A percentile compares a stretch with the other conserved stretches of the same genome.
phyloP scores from a whole-genome alignment of 2,888 invertebrate genomes.

The Drosophila meridiana region DNA sequence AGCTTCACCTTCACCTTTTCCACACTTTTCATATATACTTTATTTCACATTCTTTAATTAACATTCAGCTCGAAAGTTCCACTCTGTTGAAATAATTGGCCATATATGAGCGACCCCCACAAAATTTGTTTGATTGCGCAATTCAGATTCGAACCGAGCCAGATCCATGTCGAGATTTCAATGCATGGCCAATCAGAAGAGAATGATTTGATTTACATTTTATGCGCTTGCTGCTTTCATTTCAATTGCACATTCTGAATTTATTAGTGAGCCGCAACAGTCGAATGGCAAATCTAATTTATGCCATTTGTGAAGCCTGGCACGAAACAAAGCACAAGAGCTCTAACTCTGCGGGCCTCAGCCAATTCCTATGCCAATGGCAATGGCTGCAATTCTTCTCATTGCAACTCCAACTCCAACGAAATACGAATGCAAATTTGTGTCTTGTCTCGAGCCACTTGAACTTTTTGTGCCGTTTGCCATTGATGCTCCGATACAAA shows the following conservation, averaged over 20 bases:
- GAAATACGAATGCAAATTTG: constrained; percentile 61
- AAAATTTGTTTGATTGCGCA: constrained; percentile 38
- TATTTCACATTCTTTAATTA: constrained; percentile 1
- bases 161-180: constrained; percentile 15
- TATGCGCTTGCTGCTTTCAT: constrained; percentile 57
- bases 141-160: constrained; percentile 22
- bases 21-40: neutral
- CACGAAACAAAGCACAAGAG: constrained; percentile 34
- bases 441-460: constrained; percentile 53
- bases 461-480: constrained; percentile 46
- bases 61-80: constrained; percentile 11
- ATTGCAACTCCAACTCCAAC: constrained; percentile 27
- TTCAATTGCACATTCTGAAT: constrained; percentile 71
- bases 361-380: constrained; percentile 46
- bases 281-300: constrained; percentile 70
- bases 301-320: constrained; percentile 52
- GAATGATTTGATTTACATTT: constrained; percentile 68
- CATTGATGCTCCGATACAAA: constrained; percentile 37
- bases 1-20: too few species aligned
- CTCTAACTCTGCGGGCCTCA: neutral
- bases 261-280: constrained; percentile 54
- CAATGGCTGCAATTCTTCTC: constrained; percentile 44
- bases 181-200: constrained; percentile 43
- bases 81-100: constrained; percentile 31
- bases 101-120: constrained; percentile 8